Base-by-base conservation (phyloP, 1,140 invertebrate species). In the Drosophila kurseongensis region DNA sequence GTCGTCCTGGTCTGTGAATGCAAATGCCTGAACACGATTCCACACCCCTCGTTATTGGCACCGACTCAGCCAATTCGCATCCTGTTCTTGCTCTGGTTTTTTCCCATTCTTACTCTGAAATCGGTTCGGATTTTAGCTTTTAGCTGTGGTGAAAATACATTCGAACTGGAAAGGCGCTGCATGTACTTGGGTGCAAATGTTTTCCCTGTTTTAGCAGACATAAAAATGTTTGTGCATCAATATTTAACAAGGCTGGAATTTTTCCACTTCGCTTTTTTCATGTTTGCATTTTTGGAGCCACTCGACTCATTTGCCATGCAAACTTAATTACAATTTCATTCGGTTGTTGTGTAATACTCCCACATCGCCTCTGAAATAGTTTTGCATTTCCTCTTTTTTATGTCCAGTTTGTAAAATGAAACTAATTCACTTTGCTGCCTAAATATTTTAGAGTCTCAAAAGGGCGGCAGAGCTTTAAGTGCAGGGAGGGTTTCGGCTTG, bases 261-360 rank as follows among this genome's bases (percentile, higher is more conserved):
- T 54, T 36, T 47, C n/a, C 44, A 61, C 16, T 45, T 65, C 29
- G 38, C 47, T 60, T 44, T 54, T 41, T 50, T 35, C 29, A 38
- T 35, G n/a, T 47, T 57, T 75, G 71, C 60, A 41, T 42, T 63
- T 63, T 60, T 63, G 48, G 69, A 69, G 62, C 83, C 78, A 82
- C 82, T 82, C 71, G 79, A 88, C 75, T 79, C 75, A 86, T 86
- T 86, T 88, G 66, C 27, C 51, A 88, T 86, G 83, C 83, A 86
- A 86, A 86, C 75, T 83, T 88, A 88, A 86, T 86, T 86, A 89
- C 59, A 67, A 69, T 86, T 86, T 89, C 63, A 86, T 88, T 88
- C 58, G 59, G 62, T 69, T 79, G 62, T 63, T 50, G 32, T 71
- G 44, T 54, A 76, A 66, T 75, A 47, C 69, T 48, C 71, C 50